Conservation (phyloP, 2,888 invertebrate species). For the Protonemura montana region DNA sequence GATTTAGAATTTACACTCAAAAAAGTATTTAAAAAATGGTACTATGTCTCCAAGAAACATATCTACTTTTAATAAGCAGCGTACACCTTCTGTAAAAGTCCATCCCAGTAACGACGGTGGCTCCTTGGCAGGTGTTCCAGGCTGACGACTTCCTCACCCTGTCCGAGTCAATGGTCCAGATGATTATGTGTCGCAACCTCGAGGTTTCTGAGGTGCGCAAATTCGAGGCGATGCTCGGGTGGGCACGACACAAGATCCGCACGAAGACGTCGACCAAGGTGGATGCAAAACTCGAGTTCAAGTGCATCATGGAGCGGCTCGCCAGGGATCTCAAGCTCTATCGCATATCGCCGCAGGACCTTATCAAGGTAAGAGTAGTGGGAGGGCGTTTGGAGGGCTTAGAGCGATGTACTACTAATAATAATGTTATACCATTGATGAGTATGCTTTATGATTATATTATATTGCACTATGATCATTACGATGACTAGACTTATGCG, state of each 20-base stretch:
- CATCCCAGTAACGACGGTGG: no score
- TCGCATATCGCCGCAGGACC: constrained; percentile 90
- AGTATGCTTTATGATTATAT: no score
- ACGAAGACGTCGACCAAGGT: constrained; percentile 76
- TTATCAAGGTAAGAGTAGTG: constrained; percentile 73
- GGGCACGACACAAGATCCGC: constrained; percentile 87
- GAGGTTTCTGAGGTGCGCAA: constrained; percentile 89
- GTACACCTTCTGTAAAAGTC: no score
- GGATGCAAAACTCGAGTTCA: constrained; percentile 88
- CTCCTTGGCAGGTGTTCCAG: constrained; percentile 69
- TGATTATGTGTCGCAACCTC: constrained; percentile 73
- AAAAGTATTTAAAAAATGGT: no score
- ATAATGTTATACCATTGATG: no score
- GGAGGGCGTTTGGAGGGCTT: neutral
- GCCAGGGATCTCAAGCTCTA: constrained; percentile 88
- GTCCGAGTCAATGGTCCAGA: constrained; percentile 88
- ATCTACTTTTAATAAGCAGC: no score
- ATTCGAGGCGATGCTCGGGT: constrained; percentile 91
- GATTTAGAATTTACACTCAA: no score
- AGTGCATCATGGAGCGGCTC: constrained; percentile 91
- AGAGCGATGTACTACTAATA: no score
- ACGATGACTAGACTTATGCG: no score
- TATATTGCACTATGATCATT: no score
- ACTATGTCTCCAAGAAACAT: no score
- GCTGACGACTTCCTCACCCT: constrained; percentile 84